Conservation (phyloP, 2,113 vertebrate genomes). For the Rana temporaria region DNA sequence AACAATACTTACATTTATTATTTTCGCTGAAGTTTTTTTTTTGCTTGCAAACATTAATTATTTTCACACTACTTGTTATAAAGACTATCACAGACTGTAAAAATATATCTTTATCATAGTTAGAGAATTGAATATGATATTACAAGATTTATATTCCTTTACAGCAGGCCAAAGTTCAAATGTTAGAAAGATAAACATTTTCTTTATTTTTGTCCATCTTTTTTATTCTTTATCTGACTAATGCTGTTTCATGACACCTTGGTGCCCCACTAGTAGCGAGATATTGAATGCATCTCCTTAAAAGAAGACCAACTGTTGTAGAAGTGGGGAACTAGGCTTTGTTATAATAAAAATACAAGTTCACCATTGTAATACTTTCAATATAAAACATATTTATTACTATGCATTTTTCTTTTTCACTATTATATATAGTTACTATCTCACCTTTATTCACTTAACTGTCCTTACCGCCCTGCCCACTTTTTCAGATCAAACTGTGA, state of each 20-base stretch:
- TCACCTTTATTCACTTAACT: no score
- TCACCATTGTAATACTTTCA: no score
- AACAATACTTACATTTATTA: background rate
- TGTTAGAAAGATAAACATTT: background rate
- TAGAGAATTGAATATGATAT: background rate
- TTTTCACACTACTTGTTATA: background rate
- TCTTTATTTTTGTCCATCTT: background rate
- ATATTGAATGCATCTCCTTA: background rate
- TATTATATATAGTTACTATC: no score
- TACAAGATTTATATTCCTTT: background rate
- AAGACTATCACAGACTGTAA: background rate
- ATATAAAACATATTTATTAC: no score
- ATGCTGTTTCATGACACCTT: background rate
- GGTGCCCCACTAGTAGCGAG: background rate
- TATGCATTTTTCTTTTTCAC: no score
- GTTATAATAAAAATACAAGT: no score
- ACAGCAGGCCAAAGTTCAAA: background rate
- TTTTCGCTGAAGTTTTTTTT: background rate
- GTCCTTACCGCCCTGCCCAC: no score
- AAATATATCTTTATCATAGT: background rate
- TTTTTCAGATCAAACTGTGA: no score
- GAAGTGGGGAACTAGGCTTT: background rate
- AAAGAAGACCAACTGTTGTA: background rate
- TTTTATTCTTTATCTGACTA: background rate
- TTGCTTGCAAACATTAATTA: background rate